Base-by-base conservation (phyloP, 2,888 invertebrate genomes). In the Agapostemon virescens region DNA sequence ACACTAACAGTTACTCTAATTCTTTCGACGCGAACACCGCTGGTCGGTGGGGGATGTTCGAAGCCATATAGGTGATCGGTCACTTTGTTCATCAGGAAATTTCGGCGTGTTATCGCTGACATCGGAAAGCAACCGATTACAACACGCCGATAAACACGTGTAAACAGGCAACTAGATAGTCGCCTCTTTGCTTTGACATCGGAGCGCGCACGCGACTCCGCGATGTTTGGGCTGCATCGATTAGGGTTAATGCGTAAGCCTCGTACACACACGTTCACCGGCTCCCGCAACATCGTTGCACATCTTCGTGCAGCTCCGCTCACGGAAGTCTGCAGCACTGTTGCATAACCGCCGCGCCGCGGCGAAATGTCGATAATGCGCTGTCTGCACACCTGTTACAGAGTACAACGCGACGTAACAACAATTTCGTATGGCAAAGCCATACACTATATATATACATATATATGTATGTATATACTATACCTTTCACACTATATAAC, bases 191-290 rank as follows among this genome's bases (percentile, higher is more conserved):
- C 64, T 64, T 40, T 64, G 63, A 63, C 33, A 63, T 36, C 33
- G n/a, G 36, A 36, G 36, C 63, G 63, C 20, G 36, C n/a, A 63
- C 36, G 64, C 38, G 38, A 17, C 33, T 64, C n/a, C 17, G 0
- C 42, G 26, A n/a, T 40, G 66, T 40, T 66, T 26, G 66, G 40
- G 66, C 26, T 66, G 66, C 66, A 40, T 66, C 66, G 66, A 66
- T 66, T 42, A 66, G 42, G 26, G 40, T 66, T 66, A 66, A 66
- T 30, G 40, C 40, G 40, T 40, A 20, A 66, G 42, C 20, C 11
- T 7, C 17, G 42, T n/a, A n/a, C 45, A 61, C 9, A 23, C 20
- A n/a, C 4, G 13, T 33, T 30, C 33, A n/a, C 4, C 11, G 30
- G 30, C 36, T 11, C 63, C 5, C n/a, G 61, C 61, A 61, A 33